Base-by-base conservation (phyloP, 2,888 invertebrate species). In the Schrankia costaestrigalis region DNA sequence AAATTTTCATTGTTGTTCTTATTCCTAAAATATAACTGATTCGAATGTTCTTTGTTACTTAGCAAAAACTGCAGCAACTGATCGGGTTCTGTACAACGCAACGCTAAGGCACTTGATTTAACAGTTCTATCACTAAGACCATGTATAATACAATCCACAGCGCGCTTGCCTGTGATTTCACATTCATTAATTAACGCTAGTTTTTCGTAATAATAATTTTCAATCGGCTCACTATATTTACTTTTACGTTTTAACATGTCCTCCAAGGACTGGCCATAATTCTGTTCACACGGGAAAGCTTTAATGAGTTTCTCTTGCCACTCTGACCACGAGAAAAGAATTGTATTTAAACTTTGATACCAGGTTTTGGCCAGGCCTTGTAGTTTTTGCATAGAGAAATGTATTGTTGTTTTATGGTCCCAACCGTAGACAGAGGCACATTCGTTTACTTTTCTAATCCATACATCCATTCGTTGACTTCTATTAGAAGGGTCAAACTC, bases 121-220 rank as follows among this genome's bases (percentile, higher is more conserved):
- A 41, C 26, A 0, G 40, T 45, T 23, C 15, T 45, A 35, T 48
- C 48, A 2, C 11, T 38, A 1, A 48, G n/a, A 1, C 48, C 44
- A 15, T 48, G 48, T 7, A 44, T 42, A 6, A 47, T 23, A 12
- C 41, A 39, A 11, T 45, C 44, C 0, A 37, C 40, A 1, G 44
- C 44, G 6, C 27, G 38, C 13, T 43, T 33, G 0, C 11, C 31
- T 3, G 12, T 9, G n/a, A 49, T 49, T 1, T 41, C 39, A 23
- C 49, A 50, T 12, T 31, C 35, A n/a, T 41, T 38, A 1, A 38
- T 1, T 8, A 38, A 22, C 0, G 29, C 19, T 4, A 38, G 3
- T n/a, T 38, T 38, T 22, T 38, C 38, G 6, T 38, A 38, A 24
- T 19, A 38, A 14, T 38, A 38, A 0, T 17, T n/a, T 3, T 38